Evolutionary conservation across 2,797 vertebrate species (phyloP), one percentile per base, ranked within the genome.

Genomic region (Urophycis tenuis): DNA sequence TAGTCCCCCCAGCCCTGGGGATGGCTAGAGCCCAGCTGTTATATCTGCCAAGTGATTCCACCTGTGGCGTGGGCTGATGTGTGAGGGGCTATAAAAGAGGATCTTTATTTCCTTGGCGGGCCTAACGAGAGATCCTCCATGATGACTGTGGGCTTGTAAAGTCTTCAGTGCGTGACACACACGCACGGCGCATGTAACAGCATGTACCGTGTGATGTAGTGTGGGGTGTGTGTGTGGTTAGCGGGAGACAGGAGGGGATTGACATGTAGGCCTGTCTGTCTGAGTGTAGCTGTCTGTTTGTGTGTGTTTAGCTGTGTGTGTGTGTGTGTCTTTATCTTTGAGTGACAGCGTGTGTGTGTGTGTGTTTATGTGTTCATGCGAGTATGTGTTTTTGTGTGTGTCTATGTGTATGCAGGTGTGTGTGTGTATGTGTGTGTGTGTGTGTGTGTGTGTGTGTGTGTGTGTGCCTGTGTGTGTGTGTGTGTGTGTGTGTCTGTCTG

Each of bases 391-490:
- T 72, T 5, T 67, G n/a, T 67, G 64, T 30, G n/a, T 7, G 22
- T 29, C n/a, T 67, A 25, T 67, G 64, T 67, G n/a, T 67, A 9
- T 67, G n/a, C 12, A 25, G 29, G n/a, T 6, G 22, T 29, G 64
- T 67, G 64, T 67, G 64, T 30, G n/a, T 70, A 25, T 71, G 69
- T 71, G 4, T 30, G n/a, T 71, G 69, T 71, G 69, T 32, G 70
- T 71, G 70, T 71, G 8, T 33, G 70, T 34, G 6, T 71, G 70
- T 71, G 10, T 64, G 2, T 71, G 14, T 32, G 30, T 71, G 15
- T 71, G 30, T 17, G 31, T 71, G 30, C 2, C 3, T 33, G 12
- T 72, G 19, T 72, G 3, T 33, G 1, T 34, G 15, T 72, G 17
- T 34, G 17, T 72, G n/a, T 67, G n/a, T 67, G 64, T 30, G n/a